A percentile compares a stretch with the other conserved stretches of the same genome.
phyloP scores from a whole-genome alignment of 2,113 vertebrate genomes.

The Rhinoptilus africanus region DNA sequence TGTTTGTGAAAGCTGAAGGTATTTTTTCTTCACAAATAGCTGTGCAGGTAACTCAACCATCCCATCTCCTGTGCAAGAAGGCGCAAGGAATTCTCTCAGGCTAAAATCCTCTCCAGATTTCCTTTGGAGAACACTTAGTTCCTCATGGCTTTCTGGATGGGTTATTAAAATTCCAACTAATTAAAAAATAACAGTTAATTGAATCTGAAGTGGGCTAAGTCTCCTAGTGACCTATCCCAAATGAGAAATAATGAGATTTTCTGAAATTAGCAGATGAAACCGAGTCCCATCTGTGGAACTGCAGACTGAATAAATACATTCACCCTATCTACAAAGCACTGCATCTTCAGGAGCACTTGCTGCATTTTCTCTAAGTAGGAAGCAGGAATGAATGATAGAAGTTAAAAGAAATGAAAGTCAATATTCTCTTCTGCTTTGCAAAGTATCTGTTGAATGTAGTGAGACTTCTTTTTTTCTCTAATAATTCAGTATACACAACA shows the following conservation, averaged over 20 bases:
- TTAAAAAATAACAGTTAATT: constrained; percentile 40
- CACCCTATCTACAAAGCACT: not conserved
- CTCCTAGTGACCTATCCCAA: constrained; percentile 1
- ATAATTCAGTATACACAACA: not conserved
- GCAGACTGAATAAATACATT: not conserved
- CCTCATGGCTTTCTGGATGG: not conserved
- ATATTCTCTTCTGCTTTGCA: not conserved
- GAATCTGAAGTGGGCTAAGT: constrained; percentile 1
- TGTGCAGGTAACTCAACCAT: not conserved
- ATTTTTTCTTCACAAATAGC: not conserved
- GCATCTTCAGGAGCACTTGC: not conserved
- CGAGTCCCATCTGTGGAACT: not conserved
- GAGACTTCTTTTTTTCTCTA: not conserved
- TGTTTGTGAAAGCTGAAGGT: not conserved
- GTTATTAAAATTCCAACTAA: constrained; percentile 25
- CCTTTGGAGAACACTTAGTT: not conserved
- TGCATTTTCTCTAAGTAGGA: not conserved
- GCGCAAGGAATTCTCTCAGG: not conserved
- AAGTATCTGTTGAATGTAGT: not conserved
- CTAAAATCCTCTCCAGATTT: not conserved
- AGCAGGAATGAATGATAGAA: not conserved
- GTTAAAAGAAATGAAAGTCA: not conserved
- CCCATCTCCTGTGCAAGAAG: not conserved
- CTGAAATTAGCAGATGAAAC: not conserved
- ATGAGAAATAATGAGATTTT: constrained; percentile 10